phyloP scores from a whole-genome alignment of 2,888 invertebrate genomes.

The Nephrotoma guestfalica region DNA sequence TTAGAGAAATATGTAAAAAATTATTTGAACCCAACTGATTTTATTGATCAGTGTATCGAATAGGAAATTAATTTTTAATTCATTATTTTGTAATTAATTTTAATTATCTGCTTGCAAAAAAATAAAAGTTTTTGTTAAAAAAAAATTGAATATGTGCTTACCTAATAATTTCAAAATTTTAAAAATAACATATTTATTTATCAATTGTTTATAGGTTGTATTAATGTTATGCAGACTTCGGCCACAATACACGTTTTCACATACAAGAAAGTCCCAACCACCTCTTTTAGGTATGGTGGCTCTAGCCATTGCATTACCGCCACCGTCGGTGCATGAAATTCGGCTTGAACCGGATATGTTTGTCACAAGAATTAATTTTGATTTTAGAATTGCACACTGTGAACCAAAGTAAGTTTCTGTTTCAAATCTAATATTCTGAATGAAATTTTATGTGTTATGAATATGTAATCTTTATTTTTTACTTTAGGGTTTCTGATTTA shows the following conservation, averaged over 20 bases:
- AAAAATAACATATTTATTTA: not conserved
- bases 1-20: not conserved
- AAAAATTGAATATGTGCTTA: not conserved
- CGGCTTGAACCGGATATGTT: conserved; percentile 91
- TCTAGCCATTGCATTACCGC: conserved; percentile 88
- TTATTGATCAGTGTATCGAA: conserved; percentile 3
- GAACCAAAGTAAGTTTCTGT: conserved; percentile 69
- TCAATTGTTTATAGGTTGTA: conserved; percentile 58
- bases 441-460: not conserved
- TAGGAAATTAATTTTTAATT: not conserved
- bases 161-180: not conserved
- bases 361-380: conserved; percentile 89
- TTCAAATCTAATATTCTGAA: not conserved
- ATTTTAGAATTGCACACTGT: conserved; percentile 93
- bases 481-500: conserved; percentile 70
- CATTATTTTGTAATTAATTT: not conserved
- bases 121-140: not conserved
- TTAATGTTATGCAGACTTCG: conserved; percentile 80
- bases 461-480: not conserved
- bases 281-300: conserved; percentile 88
- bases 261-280: conserved; percentile 75
- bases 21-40: not conserved
- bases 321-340: conserved; percentile 94
- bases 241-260: conserved; percentile 85
- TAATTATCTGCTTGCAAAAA: not conserved